Base-by-base conservation (phyloP, 2,888 invertebrate species). In the Stenichneumon culpator region DNA sequence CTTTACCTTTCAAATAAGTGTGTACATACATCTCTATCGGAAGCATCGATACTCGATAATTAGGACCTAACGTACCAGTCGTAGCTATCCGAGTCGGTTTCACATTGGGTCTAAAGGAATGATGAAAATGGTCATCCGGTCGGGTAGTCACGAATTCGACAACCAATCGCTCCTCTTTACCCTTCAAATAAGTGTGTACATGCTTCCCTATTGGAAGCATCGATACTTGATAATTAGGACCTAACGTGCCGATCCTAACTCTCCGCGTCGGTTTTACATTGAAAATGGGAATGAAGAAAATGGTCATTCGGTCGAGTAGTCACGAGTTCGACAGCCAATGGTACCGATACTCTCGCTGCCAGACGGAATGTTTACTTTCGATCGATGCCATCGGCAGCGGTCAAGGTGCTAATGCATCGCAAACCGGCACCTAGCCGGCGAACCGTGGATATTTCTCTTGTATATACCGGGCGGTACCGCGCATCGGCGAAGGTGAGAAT, bases 391-490 rank as follows among this genome's bases (percentile, higher is more conserved):
- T 25, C 28, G 47, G 65, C 79, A 54, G 74, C n/a, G 65, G 5
- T 7, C 44, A 52, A 91, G 90, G 91, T 92, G 91, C 89, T 92
- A 92, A 92, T 90, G 88, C 87, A 70, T 82, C 70, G 84, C 67
- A 85, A 86, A 88, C 77, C 87, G 86, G 77, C 81, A 74, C 54
- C 44, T 72, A 63, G 72, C 67, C 72, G 81, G 75, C 70, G 28
- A 67, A 28, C 72, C 32, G 57, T 25, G 68, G 22, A 54, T 77
- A 39, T 77, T 50, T 57, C 60, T 50, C 54, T 57, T 32, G 16
- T 32, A 47, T 11, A 11, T 32, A 50, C 16, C 69, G 32, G 47
- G 57, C 67, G 28, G 39, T 32, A n/a, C 39, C 52, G 67, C 68
- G 69, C 69, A 63, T 65, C 72, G 36, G 54, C 54, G 75, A 79